Evolutionary conservation across 2,888 invertebrate genomes (phyloP), one percentile per base, ranked within the genome.

Genomic region (Siphonodentalium dalli): DNA sequence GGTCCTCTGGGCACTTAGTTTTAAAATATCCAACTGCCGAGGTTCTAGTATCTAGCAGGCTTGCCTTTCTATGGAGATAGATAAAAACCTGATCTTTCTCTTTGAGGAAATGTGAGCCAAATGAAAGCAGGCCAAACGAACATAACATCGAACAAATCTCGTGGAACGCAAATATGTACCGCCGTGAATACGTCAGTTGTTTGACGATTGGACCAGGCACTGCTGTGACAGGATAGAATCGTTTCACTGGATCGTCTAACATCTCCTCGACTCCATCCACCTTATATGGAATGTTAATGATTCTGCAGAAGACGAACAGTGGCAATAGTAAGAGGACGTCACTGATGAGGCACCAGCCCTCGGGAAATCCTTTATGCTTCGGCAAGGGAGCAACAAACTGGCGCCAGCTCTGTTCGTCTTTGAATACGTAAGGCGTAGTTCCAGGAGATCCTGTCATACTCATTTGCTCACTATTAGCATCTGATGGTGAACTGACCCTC

Each of bases 321-420:
- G 91, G 92, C 68, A 91, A 82, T 1, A 88, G 84, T 4, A 89
- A 81, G 6, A 90, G 80, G 1, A 89, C 78, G 72, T 92, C 91
- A 61, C 87, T 86, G 58, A 90, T 82, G 44, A 89, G 82, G 26
- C 87, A 83, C 90, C 91, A 91, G 9, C 90, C 90, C 7, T 72
- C 1, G 84, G 83, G 83, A 33, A 87, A 88, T 15, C 85, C 84
- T 58, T 63, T 69, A 67, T 88, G 87, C 38, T 76, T 69, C 0
- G 87, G 87, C 38, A 90, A 71, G 0, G 90, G 89, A 0, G 88
- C 86, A 13, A 91, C 82, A 73, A 90, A 90, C 81, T 88, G 88
- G 74, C 87, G 88, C 89, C 90, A 90, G 64, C 83, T 84, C 5
- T 87, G 80, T 34, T 77, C 75, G 46, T 75, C 66, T 26, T 62